These are phyloP conservation scores for Nothobranchius kuhntae DNA, from an alignment of 2,113 vertebrate species.

Conservation along the genomic window DNA sequence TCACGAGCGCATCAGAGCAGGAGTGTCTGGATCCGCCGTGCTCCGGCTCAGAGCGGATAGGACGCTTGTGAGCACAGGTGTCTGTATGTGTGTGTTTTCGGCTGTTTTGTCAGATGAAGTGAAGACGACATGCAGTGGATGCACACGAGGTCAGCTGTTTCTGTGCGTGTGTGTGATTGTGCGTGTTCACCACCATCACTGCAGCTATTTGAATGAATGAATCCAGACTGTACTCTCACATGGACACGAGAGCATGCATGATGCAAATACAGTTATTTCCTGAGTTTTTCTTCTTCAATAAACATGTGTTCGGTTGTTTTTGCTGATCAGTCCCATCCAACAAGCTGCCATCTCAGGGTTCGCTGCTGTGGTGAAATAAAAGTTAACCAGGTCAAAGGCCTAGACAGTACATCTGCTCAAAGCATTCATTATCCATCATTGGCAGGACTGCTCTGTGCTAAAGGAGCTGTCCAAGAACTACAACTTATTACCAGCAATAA, in stretches of 20 bases:
- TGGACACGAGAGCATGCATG: neutral
- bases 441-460: neutral
- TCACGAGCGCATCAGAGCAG: slow-evolving; percentile 25
- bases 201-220: slow-evolving; percentile 2
- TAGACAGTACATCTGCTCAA: neutral
- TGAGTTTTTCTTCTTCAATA: neutral
- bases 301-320: neutral
- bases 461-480: neutral
- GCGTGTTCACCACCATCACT: neutral
- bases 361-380: slow-evolving; percentile 8
- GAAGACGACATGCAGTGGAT: neutral
- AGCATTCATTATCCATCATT: slow-evolving; percentile 18
- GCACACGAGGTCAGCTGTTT: slow-evolving; percentile 4
- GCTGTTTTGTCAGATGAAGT: slow-evolving; percentile 5
- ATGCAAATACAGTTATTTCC: no score
- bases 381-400: slow-evolving; percentile 15
- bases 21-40: slow-evolving; percentile 46
- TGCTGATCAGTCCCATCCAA: neutral
- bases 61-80: slow-evolving; percentile 47
- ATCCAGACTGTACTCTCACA: neutral
- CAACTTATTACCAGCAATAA: slow-evolving; percentile 17
- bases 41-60: slow-evolving; percentile 69
- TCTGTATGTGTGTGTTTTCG: slow-evolving; percentile 14
- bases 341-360: neutral
- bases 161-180: neutral